phyloP scores from a whole-genome alignment of 2,113 vertebrate genomes.

The Coryphaenoides rupestris region DNA sequence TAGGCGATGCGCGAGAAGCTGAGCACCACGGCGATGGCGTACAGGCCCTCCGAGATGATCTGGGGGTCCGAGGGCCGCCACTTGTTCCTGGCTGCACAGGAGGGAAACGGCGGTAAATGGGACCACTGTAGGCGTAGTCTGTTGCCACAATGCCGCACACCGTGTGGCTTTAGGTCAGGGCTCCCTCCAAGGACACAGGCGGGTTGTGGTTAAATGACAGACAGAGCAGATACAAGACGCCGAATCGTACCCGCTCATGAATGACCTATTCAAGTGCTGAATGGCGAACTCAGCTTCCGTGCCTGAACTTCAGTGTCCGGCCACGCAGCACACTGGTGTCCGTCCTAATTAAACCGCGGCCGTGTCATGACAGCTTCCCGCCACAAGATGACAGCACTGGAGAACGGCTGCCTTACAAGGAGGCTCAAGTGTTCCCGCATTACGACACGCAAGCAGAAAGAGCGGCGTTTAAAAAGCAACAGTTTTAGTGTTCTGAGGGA shows the following conservation, averaged over 20 bases:
- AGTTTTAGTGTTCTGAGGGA: no score
- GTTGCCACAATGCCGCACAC: no score
- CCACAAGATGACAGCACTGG: conserved; percentile 76
- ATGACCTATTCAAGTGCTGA: no score
- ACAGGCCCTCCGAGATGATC: conserved; percentile 97
- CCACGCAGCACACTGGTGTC: background rate
- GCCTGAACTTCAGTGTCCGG: background rate
- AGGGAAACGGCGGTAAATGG: conserved; percentile 36
- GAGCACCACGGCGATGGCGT: conserved; percentile 93
- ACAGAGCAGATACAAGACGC: no score
- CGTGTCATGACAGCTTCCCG: conserved; percentile 53
- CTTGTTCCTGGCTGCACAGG: conserved; percentile 89
- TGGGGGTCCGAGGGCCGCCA: conserved; percentile 97
- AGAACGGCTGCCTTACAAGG: conserved; percentile 47
- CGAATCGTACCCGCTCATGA: no score
- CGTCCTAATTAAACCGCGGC: background rate
- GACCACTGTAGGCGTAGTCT: no score
- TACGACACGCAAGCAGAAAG: no score
- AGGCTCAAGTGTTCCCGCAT: background rate
- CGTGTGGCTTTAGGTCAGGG: no score
- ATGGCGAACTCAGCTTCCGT: no score
- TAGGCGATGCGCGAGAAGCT: conserved; percentile 98
- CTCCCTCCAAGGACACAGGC: no score
- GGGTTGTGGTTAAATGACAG: no score
- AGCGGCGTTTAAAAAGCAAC: no score